Conservation (phyloP, 2,797 vertebrate genomes). For the Aythya fuligula region DNA sequence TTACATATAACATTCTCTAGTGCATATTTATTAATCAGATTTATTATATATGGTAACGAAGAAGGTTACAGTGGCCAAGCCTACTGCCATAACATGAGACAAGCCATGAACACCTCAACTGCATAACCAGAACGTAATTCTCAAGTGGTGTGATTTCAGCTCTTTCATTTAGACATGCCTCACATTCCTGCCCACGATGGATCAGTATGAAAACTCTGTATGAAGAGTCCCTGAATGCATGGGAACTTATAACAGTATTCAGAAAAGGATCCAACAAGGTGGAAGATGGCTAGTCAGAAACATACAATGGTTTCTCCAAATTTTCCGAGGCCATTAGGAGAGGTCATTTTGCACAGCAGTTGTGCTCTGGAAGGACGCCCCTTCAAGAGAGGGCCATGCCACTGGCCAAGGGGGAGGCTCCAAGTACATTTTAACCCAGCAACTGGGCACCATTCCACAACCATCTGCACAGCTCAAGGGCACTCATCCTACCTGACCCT, state of each 20-base stretch:
- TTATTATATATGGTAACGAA: not conserved
- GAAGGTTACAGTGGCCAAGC: not conserved
- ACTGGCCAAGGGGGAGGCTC: too few relatives aligned
- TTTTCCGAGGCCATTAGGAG: not conserved
- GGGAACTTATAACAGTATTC: not conserved
- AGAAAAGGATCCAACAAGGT: not conserved
- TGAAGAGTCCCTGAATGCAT: not conserved
- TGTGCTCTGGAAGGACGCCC: too few relatives aligned
- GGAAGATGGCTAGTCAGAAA: not conserved
- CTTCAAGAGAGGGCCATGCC: too few relatives aligned
- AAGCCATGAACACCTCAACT: not conserved
- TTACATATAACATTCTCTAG: too few relatives aligned
- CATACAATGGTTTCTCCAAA: not conserved
- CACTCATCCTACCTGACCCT: too few relatives aligned
- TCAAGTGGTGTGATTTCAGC: not conserved
- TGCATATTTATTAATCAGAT: not conserved
- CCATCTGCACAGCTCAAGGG: too few relatives aligned
- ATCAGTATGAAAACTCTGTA: not conserved
- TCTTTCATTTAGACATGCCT: accelerated
- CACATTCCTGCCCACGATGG: not conserved
- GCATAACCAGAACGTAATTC: not conserved
- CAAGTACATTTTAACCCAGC: too few relatives aligned
- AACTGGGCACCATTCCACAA: too few relatives aligned
- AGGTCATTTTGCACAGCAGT: too few relatives aligned
- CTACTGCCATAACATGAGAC: not conserved